Base-by-base conservation (phyloP, 2,888 invertebrate genomes). In the Resseliella maxima region DNA sequence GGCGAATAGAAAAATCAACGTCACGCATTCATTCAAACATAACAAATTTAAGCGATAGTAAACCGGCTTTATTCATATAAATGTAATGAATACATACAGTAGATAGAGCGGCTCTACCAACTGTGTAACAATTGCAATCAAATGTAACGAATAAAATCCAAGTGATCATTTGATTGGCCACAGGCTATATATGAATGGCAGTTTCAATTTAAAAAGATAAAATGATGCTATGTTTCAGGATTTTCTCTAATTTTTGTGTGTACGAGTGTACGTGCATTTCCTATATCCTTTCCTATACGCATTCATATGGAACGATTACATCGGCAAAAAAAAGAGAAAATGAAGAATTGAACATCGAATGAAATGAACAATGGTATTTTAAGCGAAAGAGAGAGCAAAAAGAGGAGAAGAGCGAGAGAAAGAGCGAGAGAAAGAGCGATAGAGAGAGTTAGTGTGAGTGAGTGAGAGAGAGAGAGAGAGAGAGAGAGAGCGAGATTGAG, bases 161-260 rank as follows among this genome's bases (percentile, higher is more conserved):
- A 31, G 31, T n/a, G 72, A 72, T 72, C 72, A 18, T 15, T 31
- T 72, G n/a, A 72, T 72, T 72, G 72, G 72, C 72, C 72, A 72
- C 35, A 72, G 72, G 72, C 72, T 31, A 72, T 72, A 72, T 31
- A 72, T 72, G 72, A 72, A 72, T 72, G 72, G 59, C 31, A 72
- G 31, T 72, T 72, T 72, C 72, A 72, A 72, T 72, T 72, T 72
- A 72, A 72, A n/a, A 72, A 27, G 72, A 72, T 72, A 72, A 72
- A 72, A 72, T 72, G 72, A 72, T 72, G 72, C 12, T 3, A 31
- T 72, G 72, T n/a, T 72, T 72, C 31, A n/a, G 72, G 72, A 72
- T 72, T 72, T 72, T 72, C 72, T 72, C 31, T 72, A 72, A 72
- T 72, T 72, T 72, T 72, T 72, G 72, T 72, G 72, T 72, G 72